A percentile compares a stretch with the other conserved stretches of the same genome.
These are phyloP conservation scores for Odocoileus hemionus DNA, from an alignment of 2,113 vertebrate species.

Conservation along the genomic window DNA sequence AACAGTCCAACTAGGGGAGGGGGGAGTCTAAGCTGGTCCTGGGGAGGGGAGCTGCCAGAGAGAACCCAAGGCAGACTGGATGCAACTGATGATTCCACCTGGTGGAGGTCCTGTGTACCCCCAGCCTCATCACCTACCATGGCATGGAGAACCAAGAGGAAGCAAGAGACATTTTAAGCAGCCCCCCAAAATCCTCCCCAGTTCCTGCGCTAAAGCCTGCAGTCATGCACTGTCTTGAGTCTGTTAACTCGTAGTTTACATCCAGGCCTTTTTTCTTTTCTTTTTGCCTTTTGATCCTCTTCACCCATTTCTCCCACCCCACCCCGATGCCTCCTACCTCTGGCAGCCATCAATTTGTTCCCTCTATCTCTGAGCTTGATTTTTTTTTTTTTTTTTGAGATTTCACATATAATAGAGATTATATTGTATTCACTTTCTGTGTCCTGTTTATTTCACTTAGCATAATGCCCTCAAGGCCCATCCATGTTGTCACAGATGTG, in stretches of 20 bases:
- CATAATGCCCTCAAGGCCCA: not conserved
- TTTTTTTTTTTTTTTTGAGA: not conserved
- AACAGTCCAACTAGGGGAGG: not conserved
- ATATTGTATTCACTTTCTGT: not conserved
- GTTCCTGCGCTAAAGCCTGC: not conserved
- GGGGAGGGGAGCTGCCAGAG: not conserved
- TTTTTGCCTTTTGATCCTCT: not conserved
- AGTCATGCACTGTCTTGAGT: rapidly evolving
- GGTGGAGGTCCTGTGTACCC: not conserved
- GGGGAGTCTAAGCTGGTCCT: not conserved
- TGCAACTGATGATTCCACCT: not conserved
- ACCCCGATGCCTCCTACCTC: not conserved
- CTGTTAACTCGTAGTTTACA: too few species aligned
- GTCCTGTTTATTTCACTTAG: not conserved
- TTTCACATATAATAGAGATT: not conserved
- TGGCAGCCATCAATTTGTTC: not conserved
- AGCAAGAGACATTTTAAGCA: not conserved
- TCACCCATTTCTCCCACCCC: not conserved
- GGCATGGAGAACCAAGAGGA: not conserved
- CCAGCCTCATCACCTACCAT: not conserved
- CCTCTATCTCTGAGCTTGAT: too few species aligned
- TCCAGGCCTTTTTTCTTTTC: not conserved
- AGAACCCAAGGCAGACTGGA: not conserved
- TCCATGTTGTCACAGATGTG: not conserved
- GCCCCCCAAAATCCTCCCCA: not conserved